These are phyloP conservation scores for Tapirus terrestris DNA, from an alignment of 2,113 vertebrate genomes.

Conservation along the genomic window DNA sequence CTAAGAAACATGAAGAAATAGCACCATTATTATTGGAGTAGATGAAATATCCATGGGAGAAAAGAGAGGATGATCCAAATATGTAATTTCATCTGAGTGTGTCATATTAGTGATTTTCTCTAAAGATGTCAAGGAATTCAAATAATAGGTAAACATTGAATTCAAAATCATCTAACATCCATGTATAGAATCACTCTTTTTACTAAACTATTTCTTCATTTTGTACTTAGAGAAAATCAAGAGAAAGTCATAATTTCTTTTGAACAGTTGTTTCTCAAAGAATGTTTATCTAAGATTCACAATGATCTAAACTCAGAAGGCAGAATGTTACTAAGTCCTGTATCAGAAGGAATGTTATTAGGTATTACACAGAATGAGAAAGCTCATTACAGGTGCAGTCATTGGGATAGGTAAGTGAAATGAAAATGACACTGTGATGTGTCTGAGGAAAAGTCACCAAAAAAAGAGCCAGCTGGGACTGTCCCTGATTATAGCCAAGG, in stretches of 20 bases:
- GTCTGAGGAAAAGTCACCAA: neutral
- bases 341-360: neutral
- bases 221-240: neutral
- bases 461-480: neutral
- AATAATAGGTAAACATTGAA: slow-evolving; percentile 12
- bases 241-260: neutral
- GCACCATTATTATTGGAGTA: neutral
- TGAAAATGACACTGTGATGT: neutral
- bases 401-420: neutral
- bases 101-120: neutral
- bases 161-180: neutral
- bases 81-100: neutral
- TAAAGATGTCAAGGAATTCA: neutral
- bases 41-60: neutral
- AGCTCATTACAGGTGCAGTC: neutral
- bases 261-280: neutral
- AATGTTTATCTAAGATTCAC: neutral
- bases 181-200: neutral
- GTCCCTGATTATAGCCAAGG: neutral
- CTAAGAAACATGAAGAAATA: neutral
- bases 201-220: neutral
- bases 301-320: neutral
- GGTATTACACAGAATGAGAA: neutral
- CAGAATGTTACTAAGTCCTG: neutral
- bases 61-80: neutral